phyloP scores from a whole-genome alignment of 2,113 vertebrate species.

The Cavia aperea region DNA sequence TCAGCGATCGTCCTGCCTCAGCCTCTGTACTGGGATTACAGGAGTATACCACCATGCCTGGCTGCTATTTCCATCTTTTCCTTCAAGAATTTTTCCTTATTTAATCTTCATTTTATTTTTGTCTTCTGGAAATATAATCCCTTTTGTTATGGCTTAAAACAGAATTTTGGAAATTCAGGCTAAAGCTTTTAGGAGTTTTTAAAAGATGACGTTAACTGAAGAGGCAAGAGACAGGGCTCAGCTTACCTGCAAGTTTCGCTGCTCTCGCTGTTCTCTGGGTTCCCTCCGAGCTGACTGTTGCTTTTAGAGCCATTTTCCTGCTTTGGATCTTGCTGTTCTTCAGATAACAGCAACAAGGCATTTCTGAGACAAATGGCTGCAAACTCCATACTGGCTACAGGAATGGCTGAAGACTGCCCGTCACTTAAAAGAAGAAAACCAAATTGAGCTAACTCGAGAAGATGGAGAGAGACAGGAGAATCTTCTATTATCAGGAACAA shows the following conservation, averaged over 20 bases:
- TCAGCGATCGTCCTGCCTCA: neutral
- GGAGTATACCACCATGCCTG: neutral
- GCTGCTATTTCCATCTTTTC: neutral
- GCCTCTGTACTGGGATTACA: neutral
- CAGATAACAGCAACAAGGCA: constrained; percentile 88
- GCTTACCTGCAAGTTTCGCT: constrained; percentile 89
- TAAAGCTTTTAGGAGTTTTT: neutral
- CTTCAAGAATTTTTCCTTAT: neutral
- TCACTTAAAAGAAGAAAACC: constrained; percentile 79
- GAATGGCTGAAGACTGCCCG: constrained; percentile 96
- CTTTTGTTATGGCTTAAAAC: constrained; percentile 47
- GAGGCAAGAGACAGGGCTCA: neutral
- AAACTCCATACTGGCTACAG: constrained; percentile 99
- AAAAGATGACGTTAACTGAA: neutral
- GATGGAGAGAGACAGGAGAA: neutral
- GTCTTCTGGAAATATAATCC: neutral
- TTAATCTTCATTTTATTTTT: neutral
- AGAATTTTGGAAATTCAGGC: neutral
- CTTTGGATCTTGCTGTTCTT: constrained; percentile 88
- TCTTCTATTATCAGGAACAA: neutral
- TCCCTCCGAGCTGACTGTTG: constrained; percentile 85
- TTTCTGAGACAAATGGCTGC: constrained; percentile 97
- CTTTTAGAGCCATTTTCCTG: constrained; percentile 88
- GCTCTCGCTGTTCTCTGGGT: constrained; percentile 86
- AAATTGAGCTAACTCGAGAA: neutral